Base-by-base conservation (phyloP, 2,797 vertebrate species). In the Liparis tanakae region DNA sequence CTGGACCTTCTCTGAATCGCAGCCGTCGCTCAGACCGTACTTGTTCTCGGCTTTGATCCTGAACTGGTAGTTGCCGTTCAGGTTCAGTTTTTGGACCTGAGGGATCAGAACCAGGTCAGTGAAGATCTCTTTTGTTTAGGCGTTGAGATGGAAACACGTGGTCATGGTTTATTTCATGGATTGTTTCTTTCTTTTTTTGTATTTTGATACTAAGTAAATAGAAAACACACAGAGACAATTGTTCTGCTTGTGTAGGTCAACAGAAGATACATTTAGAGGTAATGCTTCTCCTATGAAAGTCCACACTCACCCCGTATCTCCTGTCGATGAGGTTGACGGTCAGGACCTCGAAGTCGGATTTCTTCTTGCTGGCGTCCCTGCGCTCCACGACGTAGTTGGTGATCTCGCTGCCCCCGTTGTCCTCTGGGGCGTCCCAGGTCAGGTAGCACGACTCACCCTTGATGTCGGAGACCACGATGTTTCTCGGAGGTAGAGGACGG, bases 401-500 rank as follows among this genome's bases (percentile, higher is more conserved):
- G 82, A 99, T 95, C 64, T 99, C 98, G 85, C 97, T 98, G 89
- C 98, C 97, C 44, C 98, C 98, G 10, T 98, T 98, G 92, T 99
- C 97, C 73, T 96, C 95, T 2, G 98, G 98, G 0, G 94, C 94
- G 55, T 98, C 96, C 97, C 97, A 99, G 4, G 96, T 97, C 85
- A 99, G 92, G 84, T 96, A 97, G 89, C 98, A 99, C 0, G 97
- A 99, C 46, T 97, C 96, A 1, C 95, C 94, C 90, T 96, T 99
- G 85, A 99, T 96, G 83, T 99, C 97, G 15, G 96, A 97, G 64
- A 98, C 94, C 53, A 95, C 89, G 36, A 97, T 84, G 81, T 98
- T 98, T 89, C 95, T 95, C 50, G 98, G 97, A 81, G 97, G 96
- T 72, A 95, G 93, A 64, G 98, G 98, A 55, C 97, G 97, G 85